Evolutionary conservation across 1,140 invertebrate genomes (phyloP), one percentile per base, ranked within the genome.

Genomic region (Hyposmocoma kahamanoa): DNA sequence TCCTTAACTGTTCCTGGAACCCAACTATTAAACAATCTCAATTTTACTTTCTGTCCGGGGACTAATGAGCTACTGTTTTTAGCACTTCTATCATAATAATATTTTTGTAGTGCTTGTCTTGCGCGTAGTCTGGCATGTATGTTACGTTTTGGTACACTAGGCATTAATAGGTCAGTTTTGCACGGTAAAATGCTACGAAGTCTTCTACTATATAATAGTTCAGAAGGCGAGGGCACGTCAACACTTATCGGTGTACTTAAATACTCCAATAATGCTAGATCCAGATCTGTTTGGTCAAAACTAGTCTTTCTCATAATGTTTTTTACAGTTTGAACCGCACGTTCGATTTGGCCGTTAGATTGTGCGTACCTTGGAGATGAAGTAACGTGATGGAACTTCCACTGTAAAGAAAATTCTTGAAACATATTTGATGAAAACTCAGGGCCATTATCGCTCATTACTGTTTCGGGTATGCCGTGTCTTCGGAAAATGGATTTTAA

Each of bases 131-230:
- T n/a, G n/a, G n/a, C n/a, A n/a, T n/a, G 32, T 8, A n/a, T n/a
- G n/a, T n/a, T 15, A 28, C n/a, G 6, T 49, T 20, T 41, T 21
- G 13, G 46, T 49, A 49, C 30, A 15, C 22, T 49, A 19, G 38
- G 47, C 17, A 15, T 18, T 11, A 18, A 26, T 19, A 24, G 24
- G 8, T 26, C 30, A 19, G 1, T 10, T 19, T 41, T 26, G 18
- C 10, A 22, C 3, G 36, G 36, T 3, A 39, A 5, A 19, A 39
- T 39, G 13, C 36, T 39, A 39, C 36, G 36, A 3, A 39, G 18
- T 39, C 20, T 39, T 8, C 36, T 8, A 20, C 20, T 39, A 20
- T 39, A 19, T 5, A 39, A n/a, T 20, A 39, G 20, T 39, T 39
- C 36, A 8, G 36, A 15, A 8, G 36, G 36, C n/a, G 36, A 39